Base-by-base conservation (phyloP, 30 jellyfish, hydroid and myxozoan species). In the Aurelia aurita complex sp. Pacific region DNA sequence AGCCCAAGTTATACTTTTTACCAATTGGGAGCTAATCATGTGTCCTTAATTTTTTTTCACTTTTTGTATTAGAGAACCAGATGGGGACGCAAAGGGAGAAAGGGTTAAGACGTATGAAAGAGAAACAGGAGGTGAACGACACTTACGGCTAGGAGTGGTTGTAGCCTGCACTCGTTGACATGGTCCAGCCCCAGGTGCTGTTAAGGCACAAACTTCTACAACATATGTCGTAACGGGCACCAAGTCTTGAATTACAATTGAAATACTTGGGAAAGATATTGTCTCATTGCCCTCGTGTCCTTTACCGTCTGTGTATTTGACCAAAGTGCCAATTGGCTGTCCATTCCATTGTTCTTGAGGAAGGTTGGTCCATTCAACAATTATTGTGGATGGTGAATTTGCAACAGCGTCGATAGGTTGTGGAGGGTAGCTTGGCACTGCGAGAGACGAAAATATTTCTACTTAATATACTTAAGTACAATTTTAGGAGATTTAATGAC, bases 391-490 rank as follows among this genome's bases (percentile, higher is more conserved):
- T 7, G 87, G 93, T 4, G 91, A 59, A 9, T 86, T 64, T 7
- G 86, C 79, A 5, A 29, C 66, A 18, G 88, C 90, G 4, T 81
- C 42, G 55, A 89, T 76, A 46, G 40, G 16, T 18, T 52, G 12
- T 51, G 97, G 97, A n/a, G 97, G 97, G 76, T 64, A 65, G 35
- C 86, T 79, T 34, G 97, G 97, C 18, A 73, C 97, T 89, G 76
- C n/a, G 63, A 74, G 53, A 42, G 57, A 46, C 0, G 57, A 46
- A 13, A 7, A 46, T 0, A 7, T 46, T 8, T 9, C 0, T 46
- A 9, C 0, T 0, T 4, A 7, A 46, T 46, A 4, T 46, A 13
- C 8, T 46, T 46, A 46, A 7, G 3, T 46, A 46, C 14, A 1
- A 46, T 46, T 9, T 7, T 9, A 6, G 57, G 57, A 46, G 14